These are phyloP conservation scores for Chaitophorus viminalis DNA, from an alignment of 2,888 invertebrate species.

Conservation along the genomic window DNA sequence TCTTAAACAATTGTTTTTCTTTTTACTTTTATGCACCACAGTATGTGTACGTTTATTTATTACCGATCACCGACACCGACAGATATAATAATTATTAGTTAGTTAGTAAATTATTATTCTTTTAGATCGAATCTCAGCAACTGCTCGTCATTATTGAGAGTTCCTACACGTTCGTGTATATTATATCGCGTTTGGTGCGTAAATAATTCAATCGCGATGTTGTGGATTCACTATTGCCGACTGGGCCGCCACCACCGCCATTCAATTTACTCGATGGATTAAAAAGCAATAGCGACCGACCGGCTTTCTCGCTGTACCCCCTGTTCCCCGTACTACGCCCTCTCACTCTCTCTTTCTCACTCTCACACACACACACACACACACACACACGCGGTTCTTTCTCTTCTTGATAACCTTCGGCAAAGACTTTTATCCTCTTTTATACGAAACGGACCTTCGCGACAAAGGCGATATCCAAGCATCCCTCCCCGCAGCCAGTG, in stretches of 20 bases:
- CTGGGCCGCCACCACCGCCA: slow-evolving; percentile 1
- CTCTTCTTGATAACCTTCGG: slow-evolving; percentile 42
- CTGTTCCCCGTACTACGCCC: background rate
- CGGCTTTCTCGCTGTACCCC: background rate
- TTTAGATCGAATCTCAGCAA: background rate
- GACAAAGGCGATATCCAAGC: slow-evolving; percentile 61
- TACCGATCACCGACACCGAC: background rate
- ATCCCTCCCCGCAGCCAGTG: background rate
- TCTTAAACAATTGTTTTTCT: background rate
- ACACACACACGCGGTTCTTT: background rate
- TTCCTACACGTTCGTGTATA: background rate
- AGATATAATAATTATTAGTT: too few species aligned
- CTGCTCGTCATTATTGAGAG: background rate
- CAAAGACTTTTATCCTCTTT: slow-evolving; percentile 62
- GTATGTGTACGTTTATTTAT: background rate
- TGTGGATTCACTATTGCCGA: slow-evolving; percentile 40
- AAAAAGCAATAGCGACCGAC: slow-evolving; percentile 57
- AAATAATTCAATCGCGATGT: slow-evolving; percentile 34
- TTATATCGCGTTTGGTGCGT: background rate
- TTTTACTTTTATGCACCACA: background rate
- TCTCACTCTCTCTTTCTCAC: background rate
- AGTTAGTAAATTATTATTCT: background rate
- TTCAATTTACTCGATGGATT: slow-evolving; percentile 59
- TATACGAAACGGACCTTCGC: slow-evolving; percentile 55
- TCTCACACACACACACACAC: background rate